phyloP scores from a whole-genome alignment of 2,888 invertebrate genomes.

The Ditylenchus weischeri region DNA sequence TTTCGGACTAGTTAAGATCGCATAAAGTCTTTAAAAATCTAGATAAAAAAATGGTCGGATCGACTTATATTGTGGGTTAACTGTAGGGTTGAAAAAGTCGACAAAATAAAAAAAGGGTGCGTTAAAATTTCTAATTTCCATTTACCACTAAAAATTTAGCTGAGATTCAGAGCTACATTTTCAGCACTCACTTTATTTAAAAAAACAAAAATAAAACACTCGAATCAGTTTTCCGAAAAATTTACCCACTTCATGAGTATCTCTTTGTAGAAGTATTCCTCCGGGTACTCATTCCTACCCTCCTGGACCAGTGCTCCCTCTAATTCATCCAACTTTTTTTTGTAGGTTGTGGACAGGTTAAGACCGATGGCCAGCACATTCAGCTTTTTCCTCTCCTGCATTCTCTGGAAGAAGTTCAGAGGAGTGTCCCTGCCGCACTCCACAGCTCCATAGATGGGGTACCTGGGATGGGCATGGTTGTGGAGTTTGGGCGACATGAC shows the following conservation, averaged over 20 bases:
- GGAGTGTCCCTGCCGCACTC: background rate
- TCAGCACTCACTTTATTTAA: too few species aligned
- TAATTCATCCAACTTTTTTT: background rate
- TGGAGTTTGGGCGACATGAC: background rate
- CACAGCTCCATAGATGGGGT: conserved; percentile 1
- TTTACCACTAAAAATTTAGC: too few species aligned
- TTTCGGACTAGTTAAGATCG: too few species aligned
- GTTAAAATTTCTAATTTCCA: too few species aligned
- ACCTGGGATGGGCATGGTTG: background rate
- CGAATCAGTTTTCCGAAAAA: conserved; percentile 10
- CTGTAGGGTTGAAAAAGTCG: too few species aligned
- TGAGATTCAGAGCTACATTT: too few species aligned
- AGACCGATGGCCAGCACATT: background rate
- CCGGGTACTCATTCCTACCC: background rate
- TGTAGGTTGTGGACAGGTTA: background rate
- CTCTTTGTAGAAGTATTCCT: conserved; percentile 5
- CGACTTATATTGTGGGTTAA: too few species aligned
- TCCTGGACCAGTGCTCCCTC: too few species aligned
- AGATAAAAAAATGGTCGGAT: too few species aligned
- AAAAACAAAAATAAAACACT: too few species aligned
- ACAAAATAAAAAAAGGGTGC: too few species aligned
- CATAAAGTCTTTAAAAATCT: too few species aligned
- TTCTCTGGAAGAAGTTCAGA: background rate
- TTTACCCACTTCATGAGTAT: conserved; percentile 3
- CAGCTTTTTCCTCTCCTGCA: conserved; percentile 5